Base-by-base conservation (phyloP, 2,113 vertebrate species). In the Etheostoma spectabile region DNA sequence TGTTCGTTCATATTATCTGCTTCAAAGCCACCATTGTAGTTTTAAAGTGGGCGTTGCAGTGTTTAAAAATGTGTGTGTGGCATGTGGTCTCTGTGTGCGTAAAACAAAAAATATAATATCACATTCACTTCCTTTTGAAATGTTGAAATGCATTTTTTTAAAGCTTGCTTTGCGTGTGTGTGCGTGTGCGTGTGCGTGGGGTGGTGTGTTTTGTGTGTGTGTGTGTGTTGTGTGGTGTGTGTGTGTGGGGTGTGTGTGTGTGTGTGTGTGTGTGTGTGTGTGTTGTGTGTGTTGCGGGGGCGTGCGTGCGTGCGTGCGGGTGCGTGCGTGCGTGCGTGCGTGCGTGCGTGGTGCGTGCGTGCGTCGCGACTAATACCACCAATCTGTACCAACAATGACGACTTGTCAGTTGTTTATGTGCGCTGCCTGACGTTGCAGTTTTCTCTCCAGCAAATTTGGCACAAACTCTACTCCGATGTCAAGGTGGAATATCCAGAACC, bases 321-420 rank as follows among this genome's bases (percentile, higher is more conserved):
- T n/a, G n/a, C n/a, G n/a, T n/a, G n/a, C n/a, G n/a, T n/a, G n/a
- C n/a, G n/a, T n/a, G n/a, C n/a, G n/a, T n/a, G 51, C 55, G 65
- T 70, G 61, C 67, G 69, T 49, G 1, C 64, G 63, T 82, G 81
- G 42, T 11, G 64, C 71, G 72, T 8, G 51, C 27, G 30, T 2
- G 63, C 52, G 65, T 67, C 52, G 33, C 30, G 65, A 53, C 38
- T 73, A 16, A 53, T 35, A 60, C 48, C 13, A 60, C 16, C 24
- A 55, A 59, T n/a, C n/a, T 59, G 67, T 11, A 15, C 48, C 67
- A 24, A 88, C 81, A 90, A 86, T 80, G 75, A 82, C 35, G 10
- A 48, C 68, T 84, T 90, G 87, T 88, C 49, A 61, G 35, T 65
- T 64, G 82, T 77, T 84, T 77, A 70, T 81, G 35, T 61, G 57